phyloP scores from a whole-genome alignment of 2,113 vertebrate genomes.

The Heptranchias perlo region DNA sequence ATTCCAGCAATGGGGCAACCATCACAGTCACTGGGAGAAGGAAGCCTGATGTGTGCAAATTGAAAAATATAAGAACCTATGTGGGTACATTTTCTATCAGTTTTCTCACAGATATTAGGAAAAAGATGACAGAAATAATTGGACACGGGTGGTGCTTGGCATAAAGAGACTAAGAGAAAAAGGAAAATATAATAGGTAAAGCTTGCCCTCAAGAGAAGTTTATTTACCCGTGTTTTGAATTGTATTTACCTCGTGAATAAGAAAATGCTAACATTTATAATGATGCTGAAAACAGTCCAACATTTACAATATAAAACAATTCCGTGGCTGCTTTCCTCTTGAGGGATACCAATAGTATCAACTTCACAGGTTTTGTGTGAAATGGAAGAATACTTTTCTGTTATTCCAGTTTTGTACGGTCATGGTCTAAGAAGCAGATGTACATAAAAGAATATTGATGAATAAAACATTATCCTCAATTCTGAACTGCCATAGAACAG shows the following conservation, averaged over 20 bases:
- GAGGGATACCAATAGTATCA: background rate
- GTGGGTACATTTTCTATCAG: background rate
- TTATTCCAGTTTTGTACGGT: background rate
- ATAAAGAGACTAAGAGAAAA: background rate
- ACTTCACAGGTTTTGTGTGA: conserved; percentile 2
- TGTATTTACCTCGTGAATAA: background rate
- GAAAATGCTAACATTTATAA: conserved; percentile 19
- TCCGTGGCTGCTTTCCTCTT: background rate
- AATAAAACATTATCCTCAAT: conserved; percentile 24
- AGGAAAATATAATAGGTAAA: background rate
- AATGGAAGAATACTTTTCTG: background rate
- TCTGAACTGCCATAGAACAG: background rate
- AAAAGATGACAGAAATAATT: background rate
- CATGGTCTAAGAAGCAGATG: conserved; percentile 7
- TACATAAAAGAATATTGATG: background rate
- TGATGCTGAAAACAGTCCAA: background rate
- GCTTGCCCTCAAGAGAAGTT: background rate
- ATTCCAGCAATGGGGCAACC: background rate
- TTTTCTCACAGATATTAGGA: background rate
- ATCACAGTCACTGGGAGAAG: background rate
- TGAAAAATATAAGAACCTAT: background rate
- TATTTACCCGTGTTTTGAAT: background rate
- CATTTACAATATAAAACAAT: conserved; percentile 22
- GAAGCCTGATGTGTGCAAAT: background rate
- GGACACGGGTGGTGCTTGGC: background rate